phyloP scores from a whole-genome alignment of 1,140 invertebrate genomes.

The Stenopsyche tienmushanensis region DNA sequence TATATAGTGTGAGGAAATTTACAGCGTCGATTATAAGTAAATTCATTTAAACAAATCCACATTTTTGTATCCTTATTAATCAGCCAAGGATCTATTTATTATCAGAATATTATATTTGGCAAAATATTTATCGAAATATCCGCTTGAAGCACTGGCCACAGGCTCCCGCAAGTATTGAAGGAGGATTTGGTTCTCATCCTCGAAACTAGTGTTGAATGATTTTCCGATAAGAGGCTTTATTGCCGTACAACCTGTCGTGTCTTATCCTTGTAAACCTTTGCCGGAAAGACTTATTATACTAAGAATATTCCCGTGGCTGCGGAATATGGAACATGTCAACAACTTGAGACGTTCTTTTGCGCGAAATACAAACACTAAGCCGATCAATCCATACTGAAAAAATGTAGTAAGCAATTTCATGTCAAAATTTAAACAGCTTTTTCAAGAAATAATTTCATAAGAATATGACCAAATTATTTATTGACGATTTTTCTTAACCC shows the following conservation, averaged over 20 bases:
- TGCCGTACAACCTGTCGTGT: conserved; percentile 24
- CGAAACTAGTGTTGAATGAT: conserved; percentile 9
- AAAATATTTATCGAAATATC: background rate
- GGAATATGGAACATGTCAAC: background rate
- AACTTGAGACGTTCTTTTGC: too few species aligned
- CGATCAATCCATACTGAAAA: too few species aligned
- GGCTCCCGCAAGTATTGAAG: background rate
- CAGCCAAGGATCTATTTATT: background rate
- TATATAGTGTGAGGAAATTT: background rate
- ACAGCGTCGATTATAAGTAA: background rate
- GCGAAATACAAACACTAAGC: too few species aligned
- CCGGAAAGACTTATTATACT: background rate
- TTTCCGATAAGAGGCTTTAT: conserved; percentile 28
- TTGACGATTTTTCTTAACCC: too few species aligned
- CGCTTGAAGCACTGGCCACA: conserved; percentile 3
- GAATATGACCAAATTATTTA: too few species aligned
- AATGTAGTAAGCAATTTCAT: too few species aligned
- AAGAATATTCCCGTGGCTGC: background rate
- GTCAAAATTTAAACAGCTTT: too few species aligned
- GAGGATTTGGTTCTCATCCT: background rate
- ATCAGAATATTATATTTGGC: background rate
- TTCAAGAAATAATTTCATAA: too few species aligned
- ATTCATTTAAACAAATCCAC: background rate
- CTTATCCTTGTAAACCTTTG: conserved; percentile 2
- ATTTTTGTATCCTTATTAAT: background rate